Evolutionary conservation across 2,797 vertebrate species (phyloP), one percentile per base, ranked within the genome.

Genomic region (Alfaro cultratus): DNA sequence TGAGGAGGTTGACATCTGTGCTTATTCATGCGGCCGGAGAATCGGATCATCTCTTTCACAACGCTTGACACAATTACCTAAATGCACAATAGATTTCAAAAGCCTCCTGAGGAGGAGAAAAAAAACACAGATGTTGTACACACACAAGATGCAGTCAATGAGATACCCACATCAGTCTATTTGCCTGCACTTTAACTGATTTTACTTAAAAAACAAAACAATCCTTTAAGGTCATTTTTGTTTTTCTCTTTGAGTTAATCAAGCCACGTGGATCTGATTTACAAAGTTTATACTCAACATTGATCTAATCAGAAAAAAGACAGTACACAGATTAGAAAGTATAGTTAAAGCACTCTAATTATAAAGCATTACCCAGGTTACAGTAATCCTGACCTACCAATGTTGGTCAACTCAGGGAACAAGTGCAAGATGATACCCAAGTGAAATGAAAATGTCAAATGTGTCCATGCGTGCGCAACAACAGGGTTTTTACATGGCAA

Each of bases 1-100:
- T 97, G 97, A 97, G 98, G 97, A 97, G 97, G 96, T 95, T 97
- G 97, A 98, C 97, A 97, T 97, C 97, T 97, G 97, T 94, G 97
- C 83, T 97, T 96, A 97, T 98, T 97, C 96, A 96, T 89, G 96
- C 96, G 96, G 95, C 95, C 95, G 96, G 96, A 97, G 96, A 97
- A 98, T 96, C 95, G 97, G 96, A 97, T 97, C 96, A 96, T 97
- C 96, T 92, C 94, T 95, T 94, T 90, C 96, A 97, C 96, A 97
- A 96, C 97, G 97, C 97, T 95, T 96, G 96, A 96, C 96, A 96
- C 95, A 94, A 96, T 96, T 96, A 97, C 96, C 96, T 96, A 94
- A 85, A 87, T 45, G 36, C 75, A 92, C 96, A 97, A 98, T 96
- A 92, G 96, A 95, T 95, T 95, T 96, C 96, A 97, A 97, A 96